Base-by-base conservation (phyloP, 2,113 vertebrate species). In the Elachura formosa region DNA sequence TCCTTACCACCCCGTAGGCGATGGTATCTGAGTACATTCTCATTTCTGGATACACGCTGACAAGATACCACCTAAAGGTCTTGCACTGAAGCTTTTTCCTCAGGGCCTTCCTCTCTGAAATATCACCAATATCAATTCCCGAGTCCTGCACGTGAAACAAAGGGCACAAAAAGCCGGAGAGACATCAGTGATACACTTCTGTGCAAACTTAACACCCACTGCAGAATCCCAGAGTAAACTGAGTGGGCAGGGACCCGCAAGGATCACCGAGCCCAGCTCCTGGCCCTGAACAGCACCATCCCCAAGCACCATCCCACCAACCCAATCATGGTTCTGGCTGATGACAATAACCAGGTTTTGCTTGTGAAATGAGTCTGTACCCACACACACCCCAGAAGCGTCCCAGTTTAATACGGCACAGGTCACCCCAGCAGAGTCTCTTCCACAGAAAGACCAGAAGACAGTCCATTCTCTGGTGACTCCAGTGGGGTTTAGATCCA, bases 41-140 rank as follows among this genome's bases (percentile, higher is more conserved):
- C 99, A 99, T 99, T 96, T 99, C 99, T 2, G 99, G 99, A 94
- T 99, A 99, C 91, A 99, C 99, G 33, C 98, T 99, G 97, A 99
- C 99, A 92, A 99, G 98, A 81, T 99, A 99, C 99, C 99, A 99
- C 26, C 99, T 98, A 84, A 99, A 99, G 18, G 99, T 99, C 97
- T 99, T 99, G 96, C 99, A 99, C 91, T 99, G 99, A 45, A 99
- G 98, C 91, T 98, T 98, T 49, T 99, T 99, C 96, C 99, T 98
- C 87, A 99, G 96, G 51, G 99, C 99, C 94, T 99, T 99, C 95
- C 99, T 98, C 80, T 98, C 98, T 0, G 98, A 98, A 94, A 99
- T 98, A 94, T 99, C 98, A 3, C 99, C 99, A 6, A 99, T 99
- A 97, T 99, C 99, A 48, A 99, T 99, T 63, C 99, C 99, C 0